Conservation (phyloP, 2,797 vertebrate genomes). For the Aselliscus stoliczkanus region DNA sequence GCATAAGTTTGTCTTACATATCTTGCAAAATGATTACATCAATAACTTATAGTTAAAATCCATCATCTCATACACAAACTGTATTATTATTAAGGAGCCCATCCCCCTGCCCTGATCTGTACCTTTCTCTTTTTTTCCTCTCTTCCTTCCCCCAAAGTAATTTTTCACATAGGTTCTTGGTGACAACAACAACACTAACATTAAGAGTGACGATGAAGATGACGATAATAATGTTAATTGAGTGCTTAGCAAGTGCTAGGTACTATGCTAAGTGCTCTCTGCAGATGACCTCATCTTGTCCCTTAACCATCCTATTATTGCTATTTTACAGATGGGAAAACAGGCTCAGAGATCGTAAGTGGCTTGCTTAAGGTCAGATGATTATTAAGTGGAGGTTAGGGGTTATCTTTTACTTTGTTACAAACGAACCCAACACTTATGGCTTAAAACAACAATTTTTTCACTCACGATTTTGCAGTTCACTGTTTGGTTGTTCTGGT, state of each 20-base stretch:
- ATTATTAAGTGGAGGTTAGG: neutral
- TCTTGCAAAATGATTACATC: neutral
- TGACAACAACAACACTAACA: neutral
- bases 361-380: neutral
- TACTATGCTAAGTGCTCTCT: neutral
- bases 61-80: neutral
- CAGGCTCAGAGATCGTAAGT: neutral
- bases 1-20: neutral
- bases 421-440: fast-evolving
- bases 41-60: neutral
- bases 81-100: neutral
- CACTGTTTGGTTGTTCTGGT: neutral
- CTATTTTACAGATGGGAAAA: neutral
- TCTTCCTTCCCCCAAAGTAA: neutral
- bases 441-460: neutral
- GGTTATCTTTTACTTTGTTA: neutral
- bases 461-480: neutral
- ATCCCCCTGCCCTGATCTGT: neutral
- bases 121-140: neutral
- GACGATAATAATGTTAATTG: too few species aligned
- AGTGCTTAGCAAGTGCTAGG: neutral
- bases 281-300: neutral
- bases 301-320: neutral
- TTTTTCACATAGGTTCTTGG: neutral
- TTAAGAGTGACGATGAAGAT: neutral